These are phyloP conservation scores for Buceros bicornis DNA, from an alignment of 2,797 vertebrate species.

Conservation along the genomic window DNA sequence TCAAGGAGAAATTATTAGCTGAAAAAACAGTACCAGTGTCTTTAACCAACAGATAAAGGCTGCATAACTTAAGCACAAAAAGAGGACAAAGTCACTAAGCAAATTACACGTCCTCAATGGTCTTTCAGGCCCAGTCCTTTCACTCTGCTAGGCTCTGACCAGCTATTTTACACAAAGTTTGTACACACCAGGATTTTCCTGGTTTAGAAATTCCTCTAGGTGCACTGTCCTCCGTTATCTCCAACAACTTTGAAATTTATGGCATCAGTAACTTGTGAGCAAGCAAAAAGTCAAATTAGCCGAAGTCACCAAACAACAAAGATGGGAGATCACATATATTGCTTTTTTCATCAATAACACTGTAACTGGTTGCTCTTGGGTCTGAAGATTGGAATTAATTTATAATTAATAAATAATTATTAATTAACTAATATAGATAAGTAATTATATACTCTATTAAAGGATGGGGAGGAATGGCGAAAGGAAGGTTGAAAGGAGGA, in stretches of 20 bases:
- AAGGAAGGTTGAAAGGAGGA: not conserved
- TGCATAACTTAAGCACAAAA: not conserved
- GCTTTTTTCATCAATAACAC: not conserved
- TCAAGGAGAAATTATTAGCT: too few species aligned
- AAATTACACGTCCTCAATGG: not conserved
- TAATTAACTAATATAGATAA: not conserved
- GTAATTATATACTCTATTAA: not conserved
- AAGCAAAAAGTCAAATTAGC: not conserved
- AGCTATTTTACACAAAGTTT: not conserved
- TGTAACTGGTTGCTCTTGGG: not conserved
- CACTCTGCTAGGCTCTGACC: not conserved
- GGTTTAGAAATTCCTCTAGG: not conserved
- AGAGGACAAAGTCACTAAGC: not conserved
- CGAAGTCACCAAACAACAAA: not conserved
- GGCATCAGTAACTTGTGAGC: not conserved
- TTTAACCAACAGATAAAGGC: not conserved
- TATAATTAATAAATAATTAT: too few species aligned
- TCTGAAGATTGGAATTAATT: not conserved
- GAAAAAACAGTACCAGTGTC: not conserved
- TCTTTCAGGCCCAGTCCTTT: not conserved
- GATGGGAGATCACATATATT: not conserved
- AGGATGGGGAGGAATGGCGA: not conserved
- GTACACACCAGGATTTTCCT: not conserved
- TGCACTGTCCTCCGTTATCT: not conserved
- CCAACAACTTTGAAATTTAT: not conserved